These are phyloP conservation scores for Catonia carolina DNA, from an alignment of 2,888 invertebrate genomes.

Conservation along the genomic window DNA sequence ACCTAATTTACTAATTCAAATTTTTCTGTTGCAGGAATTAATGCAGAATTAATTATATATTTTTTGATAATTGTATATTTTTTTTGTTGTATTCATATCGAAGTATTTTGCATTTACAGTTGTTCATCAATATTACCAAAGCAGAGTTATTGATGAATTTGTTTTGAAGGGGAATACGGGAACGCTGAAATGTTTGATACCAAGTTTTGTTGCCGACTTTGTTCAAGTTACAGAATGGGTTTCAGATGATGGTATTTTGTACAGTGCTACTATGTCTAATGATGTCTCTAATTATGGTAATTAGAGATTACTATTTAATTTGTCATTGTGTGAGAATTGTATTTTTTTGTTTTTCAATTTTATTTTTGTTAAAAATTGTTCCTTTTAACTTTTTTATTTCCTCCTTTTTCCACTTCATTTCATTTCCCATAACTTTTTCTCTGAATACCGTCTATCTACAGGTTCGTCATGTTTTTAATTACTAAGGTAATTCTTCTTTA, in stretches of 20 bases:
- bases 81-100: too few relatives aligned
- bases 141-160: conserved; percentile 78
- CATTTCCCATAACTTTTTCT: too few relatives aligned
- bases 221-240: conserved; percentile 74
- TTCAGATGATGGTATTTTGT: conserved; percentile 55
- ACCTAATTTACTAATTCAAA: not conserved
- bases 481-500: too few relatives aligned
- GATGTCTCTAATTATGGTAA: conserved; percentile 47
- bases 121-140: conserved; percentile 78
- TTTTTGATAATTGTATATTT: too few relatives aligned
- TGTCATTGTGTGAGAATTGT: too few relatives aligned
- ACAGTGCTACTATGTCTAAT: conserved; percentile 42
- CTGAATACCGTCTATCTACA: too few relatives aligned
- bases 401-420: too few relatives aligned
- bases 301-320: conserved; percentile 32
- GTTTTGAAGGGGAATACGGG: conserved; percentile 76
- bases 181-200: conserved; percentile 71
- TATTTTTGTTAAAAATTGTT: too few relatives aligned
- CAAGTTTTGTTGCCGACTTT: conserved; percentile 81
- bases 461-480: too few relatives aligned
- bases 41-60: too few relatives aligned
- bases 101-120: conserved; percentile 54
- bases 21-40: conserved; percentile 34
- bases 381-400: too few relatives aligned
- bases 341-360: too few relatives aligned